Percentiles rank a stretch among this genome's conserved stretches.
These are phyloP conservation scores for Heliconius charithonia DNA, from an alignment of 2,888 invertebrate species.

Conservation along the genomic window DNA sequence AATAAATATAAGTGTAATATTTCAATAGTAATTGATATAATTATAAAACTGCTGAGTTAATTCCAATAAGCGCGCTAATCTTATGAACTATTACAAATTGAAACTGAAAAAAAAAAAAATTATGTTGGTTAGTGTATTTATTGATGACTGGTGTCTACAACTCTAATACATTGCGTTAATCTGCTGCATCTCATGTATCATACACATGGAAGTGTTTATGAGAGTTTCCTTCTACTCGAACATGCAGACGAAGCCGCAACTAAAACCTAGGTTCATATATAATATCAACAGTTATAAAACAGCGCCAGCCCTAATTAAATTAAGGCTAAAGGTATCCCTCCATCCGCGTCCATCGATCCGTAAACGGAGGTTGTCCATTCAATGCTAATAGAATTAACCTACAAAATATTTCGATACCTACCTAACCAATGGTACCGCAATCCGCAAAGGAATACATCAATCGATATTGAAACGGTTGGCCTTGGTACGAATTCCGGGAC, in stretches of 20 bases:
- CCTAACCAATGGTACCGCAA: conserved; percentile 24
- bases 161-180: no score
- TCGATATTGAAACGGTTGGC: conserved; percentile 62
- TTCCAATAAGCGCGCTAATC: no score
- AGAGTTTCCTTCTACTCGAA: no score
- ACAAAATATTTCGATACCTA: conserved; percentile 21
- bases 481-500: conserved; percentile 70
- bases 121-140: no score
- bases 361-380: conserved; percentile 19
- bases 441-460: conserved; percentile 40
- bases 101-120: no score
- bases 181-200: no score
- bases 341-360: background rate
- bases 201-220: no score
- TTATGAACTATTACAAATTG: no score
- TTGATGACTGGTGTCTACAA: no score
- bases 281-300: background rate
- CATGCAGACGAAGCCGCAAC: no score
- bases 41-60: no score
- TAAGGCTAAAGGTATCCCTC: background rate
- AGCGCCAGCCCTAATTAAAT: background rate
- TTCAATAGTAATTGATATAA: no score
- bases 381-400: conserved; percentile 35
- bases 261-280: background rate
- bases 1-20: background rate